Conservation (phyloP, 2,888 invertebrate species). For the Seira sanloemensis region DNA sequence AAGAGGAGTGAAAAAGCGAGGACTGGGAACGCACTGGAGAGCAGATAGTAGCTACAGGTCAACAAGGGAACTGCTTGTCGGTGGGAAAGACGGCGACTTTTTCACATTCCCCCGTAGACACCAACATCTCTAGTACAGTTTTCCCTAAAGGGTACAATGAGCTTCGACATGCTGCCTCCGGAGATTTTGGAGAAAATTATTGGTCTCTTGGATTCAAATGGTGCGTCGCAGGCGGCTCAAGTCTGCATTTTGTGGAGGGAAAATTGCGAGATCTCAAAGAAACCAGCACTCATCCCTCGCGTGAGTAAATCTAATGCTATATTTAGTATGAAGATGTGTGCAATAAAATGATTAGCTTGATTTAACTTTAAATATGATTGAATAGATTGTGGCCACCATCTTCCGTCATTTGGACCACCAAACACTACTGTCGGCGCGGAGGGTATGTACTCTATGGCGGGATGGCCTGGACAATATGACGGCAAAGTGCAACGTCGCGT, state of each 20-base stretch:
- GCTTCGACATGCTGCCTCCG: constrained; percentile 7
- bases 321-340: not conserved
- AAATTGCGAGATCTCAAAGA: not conserved
- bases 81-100: no score
- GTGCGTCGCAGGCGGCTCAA: not conserved
- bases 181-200: constrained; percentile 36
- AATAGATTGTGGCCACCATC: constrained; percentile 15
- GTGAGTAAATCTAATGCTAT: not conserved
- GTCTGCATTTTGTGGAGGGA: constrained; percentile 26
- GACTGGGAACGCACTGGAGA: no score
- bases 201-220: not conserved
- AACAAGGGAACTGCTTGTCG: no score
- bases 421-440: not conserved
- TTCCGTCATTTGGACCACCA: constrained; percentile 9
- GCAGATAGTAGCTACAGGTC: no score
- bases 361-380: not conserved
- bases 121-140: no score
- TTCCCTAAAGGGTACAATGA: constrained; percentile 20
- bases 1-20: no score
- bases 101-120: no score
- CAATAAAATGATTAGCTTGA: not conserved
- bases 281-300: not conserved
- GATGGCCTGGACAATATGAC: constrained; percentile 19
- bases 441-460: constrained; percentile 17
- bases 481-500: not conserved